phyloP scores from a whole-genome alignment of 2,113 vertebrate species.

The Rhea pennata region DNA sequence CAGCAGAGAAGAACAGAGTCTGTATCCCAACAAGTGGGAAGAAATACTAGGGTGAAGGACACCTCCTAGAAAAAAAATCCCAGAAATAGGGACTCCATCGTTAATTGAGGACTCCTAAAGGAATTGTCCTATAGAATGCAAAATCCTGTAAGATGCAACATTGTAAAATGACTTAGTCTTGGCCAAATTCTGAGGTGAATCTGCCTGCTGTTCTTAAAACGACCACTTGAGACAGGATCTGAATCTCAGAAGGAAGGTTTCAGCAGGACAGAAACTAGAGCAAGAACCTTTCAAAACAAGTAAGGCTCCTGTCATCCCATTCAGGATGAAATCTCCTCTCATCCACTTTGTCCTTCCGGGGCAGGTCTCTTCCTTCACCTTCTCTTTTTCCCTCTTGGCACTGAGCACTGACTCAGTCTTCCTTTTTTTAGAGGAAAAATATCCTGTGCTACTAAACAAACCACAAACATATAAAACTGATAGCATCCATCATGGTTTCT shows the following conservation, averaged over 20 bases:
- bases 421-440: background rate
- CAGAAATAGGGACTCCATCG: background rate
- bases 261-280: background rate
- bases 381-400: background rate
- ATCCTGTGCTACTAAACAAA: background rate
- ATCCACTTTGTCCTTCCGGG: background rate
- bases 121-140: too few species aligned
- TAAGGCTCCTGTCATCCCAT: too few species aligned
- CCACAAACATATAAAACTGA: too few species aligned
- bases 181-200: background rate
- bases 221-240: background rate
- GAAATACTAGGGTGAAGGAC: accelerated
- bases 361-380: background rate
- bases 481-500: background rate
- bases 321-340: background rate
- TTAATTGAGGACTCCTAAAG: too few species aligned
- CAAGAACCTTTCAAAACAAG: background rate
- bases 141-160: background rate
- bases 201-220: accelerated
- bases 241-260: background rate
- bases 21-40: background rate
- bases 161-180: background rate
- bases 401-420: too few species aligned
- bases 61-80: background rate
- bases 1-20: background rate